Base-by-base conservation (phyloP, 2,113 vertebrate species). In the Pangasianodon gigas region DNA sequence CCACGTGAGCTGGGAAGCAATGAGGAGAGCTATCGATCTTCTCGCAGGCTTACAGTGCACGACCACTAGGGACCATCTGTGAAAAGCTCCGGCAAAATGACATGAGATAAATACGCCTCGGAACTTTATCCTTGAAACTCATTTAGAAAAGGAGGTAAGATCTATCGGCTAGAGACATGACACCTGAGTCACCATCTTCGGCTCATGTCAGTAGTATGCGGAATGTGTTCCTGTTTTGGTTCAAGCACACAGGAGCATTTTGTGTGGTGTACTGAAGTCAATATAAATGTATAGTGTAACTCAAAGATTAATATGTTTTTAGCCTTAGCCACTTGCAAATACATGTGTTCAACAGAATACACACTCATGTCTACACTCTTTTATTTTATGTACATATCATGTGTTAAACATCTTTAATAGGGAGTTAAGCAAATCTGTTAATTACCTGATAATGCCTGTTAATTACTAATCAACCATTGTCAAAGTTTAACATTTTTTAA, bases 1-100 rank as follows among this genome's bases (percentile, higher is more conserved):
- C 86, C 81, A 92, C 79, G 26, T 62, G 80, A 56, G 77, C 58
- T 41, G 56, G 48, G 81, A 88, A 84, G 84, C 87, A 88, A 88
- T 26, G 85, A 89, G 81, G 60, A 81, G 69, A 11, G 54, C 84
- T 90, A 90, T 89, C 81, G 91, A 92, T 92, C 89, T 89, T 87
- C 56, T 77, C 77, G n/a, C 65, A 84, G 87, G 90, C 71, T 16
- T 86, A 71, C 54, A 51, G 41, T 90, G 87, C 11, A 26, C 26
- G 48, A 86, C 54, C 87, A 77, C 67, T 4, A 91, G 84, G 84
- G 90, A 84, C 56, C 74, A 71, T 91, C 90, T 89, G 41, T 29
- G 46, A 62, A 91, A 91, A 91, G 56, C 84, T 51, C 56, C 4
- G 19, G 77, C 54, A 62, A 91, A 91, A 89, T 91, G 84, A 91